Evolutionary conservation across 1,140 invertebrate species (phyloP).

Genomic region (Hormaphis cornu): DNA sequence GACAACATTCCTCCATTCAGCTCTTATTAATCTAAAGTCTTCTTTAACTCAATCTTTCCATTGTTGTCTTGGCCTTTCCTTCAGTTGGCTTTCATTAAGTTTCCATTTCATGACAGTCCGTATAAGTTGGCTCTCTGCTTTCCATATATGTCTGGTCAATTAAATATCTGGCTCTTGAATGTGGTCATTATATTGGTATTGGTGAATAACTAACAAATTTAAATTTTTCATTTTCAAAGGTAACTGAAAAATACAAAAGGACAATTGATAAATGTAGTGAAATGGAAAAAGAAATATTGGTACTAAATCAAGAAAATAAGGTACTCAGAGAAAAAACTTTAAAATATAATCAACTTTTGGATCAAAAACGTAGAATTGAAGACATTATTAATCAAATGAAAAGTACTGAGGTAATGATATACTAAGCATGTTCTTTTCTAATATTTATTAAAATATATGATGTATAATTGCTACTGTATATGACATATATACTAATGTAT

Average conservation of each 20-base stretch:
- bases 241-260: neutral
- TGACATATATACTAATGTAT: too few relatives aligned
- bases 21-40: too few relatives aligned
- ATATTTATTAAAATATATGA: neutral
- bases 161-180: too few relatives aligned
- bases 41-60: neutral
- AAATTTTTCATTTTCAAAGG: neutral
- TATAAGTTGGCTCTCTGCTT: too few relatives aligned
- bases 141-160: too few relatives aligned
- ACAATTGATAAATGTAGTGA: slow-evolving; percentile 4
- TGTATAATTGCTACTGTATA: too few relatives aligned
- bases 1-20: too few relatives aligned
- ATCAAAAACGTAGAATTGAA: slow-evolving; percentile 29
- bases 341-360: slow-evolving; percentile 26
- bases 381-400: slow-evolving; percentile 19
- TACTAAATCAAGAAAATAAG: slow-evolving; percentile 11
- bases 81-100: neutral
- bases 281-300: slow-evolving; percentile 16
- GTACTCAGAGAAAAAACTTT: neutral
- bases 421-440: too few relatives aligned
- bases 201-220: neutral
- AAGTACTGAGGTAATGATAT: neutral
- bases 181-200: too few relatives aligned
- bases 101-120: too few relatives aligned
- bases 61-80: neutral